phyloP scores from a whole-genome alignment of 2,797 vertebrate species.

The Rhyacichthys aspro region DNA sequence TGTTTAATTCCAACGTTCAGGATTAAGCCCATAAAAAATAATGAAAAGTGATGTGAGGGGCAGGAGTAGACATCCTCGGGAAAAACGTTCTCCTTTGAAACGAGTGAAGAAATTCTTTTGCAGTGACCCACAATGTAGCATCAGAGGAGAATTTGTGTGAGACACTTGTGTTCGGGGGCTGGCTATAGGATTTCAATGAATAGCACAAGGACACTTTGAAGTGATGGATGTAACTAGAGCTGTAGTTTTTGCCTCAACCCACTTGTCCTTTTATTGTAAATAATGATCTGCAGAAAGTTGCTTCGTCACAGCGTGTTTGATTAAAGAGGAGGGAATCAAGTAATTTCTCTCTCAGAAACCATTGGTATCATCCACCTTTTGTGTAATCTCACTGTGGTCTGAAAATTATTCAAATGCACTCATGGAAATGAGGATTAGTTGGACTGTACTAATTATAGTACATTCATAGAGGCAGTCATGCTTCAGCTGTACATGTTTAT shows the following conservation, averaged over 20 bases:
- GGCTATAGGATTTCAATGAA: conserved; percentile 64
- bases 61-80: conserved; percentile 57
- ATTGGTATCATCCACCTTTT: conserved; percentile 54
- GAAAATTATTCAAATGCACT: conserved; percentile 15
- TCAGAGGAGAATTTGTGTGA: too few species aligned
- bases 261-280: conserved; percentile 33
- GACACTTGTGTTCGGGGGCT: conserved; percentile 38
- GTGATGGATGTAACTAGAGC: conserved; percentile 51
- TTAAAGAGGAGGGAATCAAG: conserved; percentile 40
- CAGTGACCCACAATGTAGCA: too few species aligned
- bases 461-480: conserved; percentile 25
- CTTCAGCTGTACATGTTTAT: conserved; percentile 38
- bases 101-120: conserved; percentile 63
- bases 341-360: conserved; percentile 38
- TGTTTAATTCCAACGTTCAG: conserved; percentile 66
- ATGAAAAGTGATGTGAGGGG: conserved; percentile 63
- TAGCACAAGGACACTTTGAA: conserved; percentile 69
- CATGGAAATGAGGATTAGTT: conserved; percentile 38
- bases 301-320: conserved; percentile 46
- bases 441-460: conserved; percentile 12
- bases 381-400: conserved; percentile 20
- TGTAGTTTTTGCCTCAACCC: conserved; percentile 54
- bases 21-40: conserved; percentile 63
- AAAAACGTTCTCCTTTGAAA: conserved; percentile 62
- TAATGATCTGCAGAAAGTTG: conserved; percentile 32